Evolutionary conservation across 2,797 vertebrate genomes (phyloP).

Genomic region (Neopelma chrysocephalum): DNA sequence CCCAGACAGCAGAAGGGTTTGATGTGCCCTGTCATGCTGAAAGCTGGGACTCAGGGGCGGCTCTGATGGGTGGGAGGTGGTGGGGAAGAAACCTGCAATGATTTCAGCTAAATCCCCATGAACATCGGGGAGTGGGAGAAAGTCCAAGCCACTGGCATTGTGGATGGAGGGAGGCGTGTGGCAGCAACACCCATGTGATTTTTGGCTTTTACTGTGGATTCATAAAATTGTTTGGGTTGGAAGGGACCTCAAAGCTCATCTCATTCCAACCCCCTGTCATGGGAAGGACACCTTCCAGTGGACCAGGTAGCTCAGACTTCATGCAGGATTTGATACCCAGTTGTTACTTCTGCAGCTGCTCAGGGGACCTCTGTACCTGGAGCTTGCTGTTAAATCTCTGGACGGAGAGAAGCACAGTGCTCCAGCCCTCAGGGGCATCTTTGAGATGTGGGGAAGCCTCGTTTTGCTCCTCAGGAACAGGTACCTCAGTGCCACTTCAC

Average conservation of each 20-base stretch:
- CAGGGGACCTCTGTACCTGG: too few relatives aligned
- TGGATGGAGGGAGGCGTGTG: neutral
- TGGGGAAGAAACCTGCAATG: neutral
- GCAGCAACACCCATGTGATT: neutral
- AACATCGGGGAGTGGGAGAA: neutral
- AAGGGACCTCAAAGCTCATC: neutral
- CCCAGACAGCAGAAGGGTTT: neutral
- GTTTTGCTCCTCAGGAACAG: neutral
- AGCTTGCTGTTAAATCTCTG: neutral
- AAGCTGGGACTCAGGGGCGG: neutral
- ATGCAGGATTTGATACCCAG: neutral
- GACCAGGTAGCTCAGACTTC: neutral
- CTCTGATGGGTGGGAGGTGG: neutral
- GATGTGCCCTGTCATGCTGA: neutral
- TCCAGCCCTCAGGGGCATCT: neutral
- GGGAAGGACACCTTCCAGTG: neutral
- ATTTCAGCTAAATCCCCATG: neutral
- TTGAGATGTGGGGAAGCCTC: fast-evolving
- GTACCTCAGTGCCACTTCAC: neutral
- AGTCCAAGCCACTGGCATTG: neutral
- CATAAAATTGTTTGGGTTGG: neutral
- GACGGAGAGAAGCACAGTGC: fast-evolving
- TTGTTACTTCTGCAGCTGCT: neutral
- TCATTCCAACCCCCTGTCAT: neutral
- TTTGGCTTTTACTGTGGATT: neutral